Base-by-base conservation (phyloP, 2,888 invertebrate genomes). In the Dolichopus griseipennis region DNA sequence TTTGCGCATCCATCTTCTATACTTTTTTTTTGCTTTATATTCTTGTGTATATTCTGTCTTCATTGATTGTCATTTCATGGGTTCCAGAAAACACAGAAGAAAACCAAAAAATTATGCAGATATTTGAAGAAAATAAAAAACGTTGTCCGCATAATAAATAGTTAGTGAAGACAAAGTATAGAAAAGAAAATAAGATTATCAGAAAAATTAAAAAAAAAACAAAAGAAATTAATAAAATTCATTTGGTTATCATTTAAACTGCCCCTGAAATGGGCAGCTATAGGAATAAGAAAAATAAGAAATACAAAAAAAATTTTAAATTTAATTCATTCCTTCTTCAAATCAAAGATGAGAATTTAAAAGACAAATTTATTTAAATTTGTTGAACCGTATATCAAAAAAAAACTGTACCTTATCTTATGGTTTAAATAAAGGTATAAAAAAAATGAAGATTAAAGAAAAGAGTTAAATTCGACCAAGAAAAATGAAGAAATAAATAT, bases 61-160 rank as follows among this genome's bases (percentile, higher is more conserved):
- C 27, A 27, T 27, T 27, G 27, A 27, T 27, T 27, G 27, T 27
- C 27, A 27, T 27, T 27, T 27, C 27, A 27, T 27, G 27, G 27
- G 5, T 27, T 27, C 27, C 27, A 27, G 27, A 27, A 5, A 27
- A 27, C 2, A 27, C 9, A 41, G 41, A 41, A 15, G 41, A 41
- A 41, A 9, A n/a, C n/a, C n/a, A 41, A 41, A 12, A 12, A 41
- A 41, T 9, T 4, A 41, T 6, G 8, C 9, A 41, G 41, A 41
- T 41, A 27, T 27, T 41, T 52, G 6, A 52, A 52, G 2, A 18
- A 52, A 18, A 18, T 18, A 52, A 52, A 12, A 12, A 52, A 52
- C 52, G 52, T 15, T 52, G 52, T 52, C n/a, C 52, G 52, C 52
- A 52, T 52, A 52, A 52, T 52, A 52, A 52, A 52, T 52, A 52